Evolutionary conservation across 2,113 vertebrate species (phyloP).

Genomic region (Apodemus sylvaticus): DNA sequence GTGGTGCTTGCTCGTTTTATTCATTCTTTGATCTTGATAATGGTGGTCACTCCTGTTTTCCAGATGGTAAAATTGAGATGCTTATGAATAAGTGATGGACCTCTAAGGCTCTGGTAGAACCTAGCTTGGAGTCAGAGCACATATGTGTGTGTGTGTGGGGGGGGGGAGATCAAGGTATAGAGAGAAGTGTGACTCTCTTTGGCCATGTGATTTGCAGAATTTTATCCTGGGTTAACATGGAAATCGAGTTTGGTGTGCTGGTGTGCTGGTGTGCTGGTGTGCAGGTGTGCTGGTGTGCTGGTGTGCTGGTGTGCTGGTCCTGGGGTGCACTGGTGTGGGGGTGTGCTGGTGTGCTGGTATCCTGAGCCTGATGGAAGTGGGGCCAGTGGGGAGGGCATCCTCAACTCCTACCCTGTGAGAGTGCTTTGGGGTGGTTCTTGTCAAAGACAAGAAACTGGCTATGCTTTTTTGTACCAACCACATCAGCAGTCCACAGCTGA

Average conservation of each 20-base stretch:
- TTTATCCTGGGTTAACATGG: neutral
- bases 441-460: neutral
- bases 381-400: neutral
- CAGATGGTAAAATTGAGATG: neutral
- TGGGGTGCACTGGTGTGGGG: too few relatives aligned
- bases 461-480: neutral
- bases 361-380: neutral
- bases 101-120: neutral
- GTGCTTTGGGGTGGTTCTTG: neutral
- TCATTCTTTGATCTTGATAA: neutral
- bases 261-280: too few relatives aligned
- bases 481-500: neutral
- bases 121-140: neutral
- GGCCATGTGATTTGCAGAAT: neutral
- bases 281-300: too few relatives aligned
- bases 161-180: neutral
- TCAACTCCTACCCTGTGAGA: accelerated
- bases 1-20: neutral
- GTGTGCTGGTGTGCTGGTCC: too few relatives aligned
- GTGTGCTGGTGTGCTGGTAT: too few relatives aligned
- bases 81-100: neutral
- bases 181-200: neutral
- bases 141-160: too few relatives aligned
- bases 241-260: neutral
- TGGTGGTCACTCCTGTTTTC: neutral